Evolutionary conservation across 2,113 vertebrate species (phyloP), one percentile per base, ranked within the genome.

Genomic region (Gallinago undulata): DNA sequence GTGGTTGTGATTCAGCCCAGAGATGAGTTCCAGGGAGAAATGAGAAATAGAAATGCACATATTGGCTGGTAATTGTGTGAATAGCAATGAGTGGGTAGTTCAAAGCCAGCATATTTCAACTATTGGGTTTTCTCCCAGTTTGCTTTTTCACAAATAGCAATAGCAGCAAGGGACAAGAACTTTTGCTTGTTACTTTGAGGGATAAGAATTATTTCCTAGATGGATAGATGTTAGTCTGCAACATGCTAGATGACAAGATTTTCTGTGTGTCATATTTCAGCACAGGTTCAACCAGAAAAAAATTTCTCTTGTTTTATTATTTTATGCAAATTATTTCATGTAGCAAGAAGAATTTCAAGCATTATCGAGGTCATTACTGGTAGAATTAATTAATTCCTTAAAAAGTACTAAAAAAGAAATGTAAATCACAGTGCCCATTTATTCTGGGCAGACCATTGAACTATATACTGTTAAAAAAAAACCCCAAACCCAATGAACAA

Each of bases 1-100:
- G 84, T 96, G 89, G 62, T 79, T 87, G 73, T 92, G 91, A 89
- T 96, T 95, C 89, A 95, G 69, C 69, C 55, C 67, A 83, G 95
- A 92, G 93, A 89, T 84, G 55, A 90, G 74, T 87, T 92, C 89
- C 90, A 95, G 69, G 77, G 80, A 85, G 77, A 89, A 94, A 95
- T 91, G 86, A 89, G 80, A 82, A 94, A 68, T 69, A 93, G 81
- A 93, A 92, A 92, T 67, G 53, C 93, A 87, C 48, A 47, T 96
- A 73, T 55, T 96, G 92, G 69, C 84, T 92, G 91, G 62, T 92
- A 76, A 79, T 89, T 62, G 86, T 92, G 70, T 90, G 88, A 89
- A 78, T 75, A 90, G 86, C 95, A 82, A 60, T 45, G 89, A 95
- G 86, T 90, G 80, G 83, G 93, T 92, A 90, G 77, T 66, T 96